phyloP scores from a whole-genome alignment of 2,797 vertebrate genomes.

The Pithecia hirsuta region DNA sequence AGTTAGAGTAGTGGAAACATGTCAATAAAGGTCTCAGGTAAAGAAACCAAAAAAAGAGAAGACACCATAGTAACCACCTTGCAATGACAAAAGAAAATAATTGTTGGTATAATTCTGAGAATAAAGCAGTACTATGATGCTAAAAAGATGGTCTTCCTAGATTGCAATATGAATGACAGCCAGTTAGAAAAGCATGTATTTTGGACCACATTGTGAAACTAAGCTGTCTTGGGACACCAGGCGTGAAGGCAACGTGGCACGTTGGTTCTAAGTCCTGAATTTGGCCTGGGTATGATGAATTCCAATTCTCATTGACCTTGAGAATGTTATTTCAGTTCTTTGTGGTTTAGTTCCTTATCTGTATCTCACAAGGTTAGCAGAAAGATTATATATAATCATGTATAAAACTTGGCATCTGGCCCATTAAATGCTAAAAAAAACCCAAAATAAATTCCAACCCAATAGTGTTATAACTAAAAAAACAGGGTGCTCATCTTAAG shows the following conservation, averaged over 20 bases:
- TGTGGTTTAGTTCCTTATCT: not conserved
- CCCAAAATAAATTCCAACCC: not conserved
- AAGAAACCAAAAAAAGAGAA: not conserved
- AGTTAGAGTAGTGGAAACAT: not conserved
- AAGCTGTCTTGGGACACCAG: not conserved
- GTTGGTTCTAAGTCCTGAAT: not conserved
- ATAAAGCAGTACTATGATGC: not conserved
- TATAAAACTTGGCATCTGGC: not conserved
- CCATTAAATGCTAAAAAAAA: not conserved
- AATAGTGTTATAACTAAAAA: not conserved
- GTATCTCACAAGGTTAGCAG: not conserved
- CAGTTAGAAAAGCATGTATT: not conserved
- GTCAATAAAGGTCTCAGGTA: not conserved
- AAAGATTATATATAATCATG: not conserved
- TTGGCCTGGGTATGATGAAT: not conserved
- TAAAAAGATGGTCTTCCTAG: not conserved
- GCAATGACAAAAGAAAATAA: not conserved
- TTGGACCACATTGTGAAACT: not conserved
- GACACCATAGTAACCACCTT: not conserved
- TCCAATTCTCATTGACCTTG: not conserved
- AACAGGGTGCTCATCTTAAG: not conserved
- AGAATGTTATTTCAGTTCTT: not conserved
- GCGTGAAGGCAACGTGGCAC: rapidly evolving
- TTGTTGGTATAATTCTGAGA: not conserved
- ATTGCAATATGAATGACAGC: not conserved